A percentile compares a stretch with the other conserved stretches of the same genome.
Conservation (phyloP, 2,888 invertebrate species). For the Eilema sororculum region DNA sequence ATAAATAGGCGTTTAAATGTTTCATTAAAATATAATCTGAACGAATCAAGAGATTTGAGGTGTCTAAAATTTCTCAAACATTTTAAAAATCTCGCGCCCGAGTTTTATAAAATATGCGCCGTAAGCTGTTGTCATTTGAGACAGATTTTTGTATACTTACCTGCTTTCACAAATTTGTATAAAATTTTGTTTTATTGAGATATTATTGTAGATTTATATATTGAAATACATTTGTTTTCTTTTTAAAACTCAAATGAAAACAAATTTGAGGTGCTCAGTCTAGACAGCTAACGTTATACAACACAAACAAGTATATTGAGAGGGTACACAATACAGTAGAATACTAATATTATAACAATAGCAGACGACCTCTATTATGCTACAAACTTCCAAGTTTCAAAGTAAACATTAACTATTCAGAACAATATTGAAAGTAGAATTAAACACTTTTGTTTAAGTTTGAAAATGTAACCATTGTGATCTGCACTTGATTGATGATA, state of each 20-base stretch:
- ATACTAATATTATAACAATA: constrained; percentile 4
- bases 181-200: no score
- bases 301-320: not conserved
- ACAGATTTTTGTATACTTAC: no score
- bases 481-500: constrained; percentile 35
- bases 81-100: not conserved
- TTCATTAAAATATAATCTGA: not conserved
- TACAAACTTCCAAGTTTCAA: not conserved
- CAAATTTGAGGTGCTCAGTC: not conserved
- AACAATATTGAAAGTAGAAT: constrained; percentile 14
- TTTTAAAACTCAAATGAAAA: not conserved
- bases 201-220: no score
- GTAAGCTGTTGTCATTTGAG: not conserved
- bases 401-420: constrained; percentile 1
- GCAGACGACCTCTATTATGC: not conserved
- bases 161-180: no score
- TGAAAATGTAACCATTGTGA: constrained; percentile 23
- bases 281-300: not conserved
- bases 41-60: not conserved
- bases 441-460: constrained; percentile 25
- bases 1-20: not conserved
- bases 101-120: not conserved
- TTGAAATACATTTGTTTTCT: no score
- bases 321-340: not conserved
- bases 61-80: not conserved